Base-by-base conservation (phyloP, 2,888 invertebrate genomes). In the Nemotelus nigrinus region DNA sequence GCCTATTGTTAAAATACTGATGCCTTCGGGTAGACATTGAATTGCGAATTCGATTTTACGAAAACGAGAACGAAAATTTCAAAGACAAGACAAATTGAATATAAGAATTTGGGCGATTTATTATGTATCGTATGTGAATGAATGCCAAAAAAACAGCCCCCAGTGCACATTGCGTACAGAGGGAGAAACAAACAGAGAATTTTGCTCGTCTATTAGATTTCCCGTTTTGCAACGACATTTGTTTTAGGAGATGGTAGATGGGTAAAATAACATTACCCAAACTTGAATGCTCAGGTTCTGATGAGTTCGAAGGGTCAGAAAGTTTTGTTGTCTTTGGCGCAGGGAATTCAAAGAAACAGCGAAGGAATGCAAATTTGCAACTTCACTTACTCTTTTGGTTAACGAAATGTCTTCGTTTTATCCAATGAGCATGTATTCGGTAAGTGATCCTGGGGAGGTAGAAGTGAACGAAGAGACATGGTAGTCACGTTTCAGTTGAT, bases 1-100 rank as follows among this genome's bases (percentile, higher is more conserved):
- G 68, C 63, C 79, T 68, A 67, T 77, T 74, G 68, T 58, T 58
- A 60, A 48, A 74, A 70, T 70, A 70, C 44, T 6, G 2, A 6
- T 55, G 72, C 75, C 65, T 77, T 57, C 60, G 74, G 68, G 45
- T 79, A 71, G 74, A 79, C 74, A 77, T 79, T 77, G 77, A 79
- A 79, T 77, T 79, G 77, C 41, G 77, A 79, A 79, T 74, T 79
- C 79, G 79, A 79, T 79, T 79, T 76, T 68, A 25, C 47, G 77
- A 68, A 79, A 74, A 68, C 50, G 63, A 74, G 60, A 39, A 47
- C 10, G 57, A 63, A 74, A 74, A 48, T 67, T 77, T 74, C 74
- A 76, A 74, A 77, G 77, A 74, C 77, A 79, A 79, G 79, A 79
- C 76, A 79, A 79, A 79, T 79, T 78, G 79, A 79, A 76, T 78